phyloP scores from a whole-genome alignment of 23 tunicate species.

The Ciona savignyi region DNA sequence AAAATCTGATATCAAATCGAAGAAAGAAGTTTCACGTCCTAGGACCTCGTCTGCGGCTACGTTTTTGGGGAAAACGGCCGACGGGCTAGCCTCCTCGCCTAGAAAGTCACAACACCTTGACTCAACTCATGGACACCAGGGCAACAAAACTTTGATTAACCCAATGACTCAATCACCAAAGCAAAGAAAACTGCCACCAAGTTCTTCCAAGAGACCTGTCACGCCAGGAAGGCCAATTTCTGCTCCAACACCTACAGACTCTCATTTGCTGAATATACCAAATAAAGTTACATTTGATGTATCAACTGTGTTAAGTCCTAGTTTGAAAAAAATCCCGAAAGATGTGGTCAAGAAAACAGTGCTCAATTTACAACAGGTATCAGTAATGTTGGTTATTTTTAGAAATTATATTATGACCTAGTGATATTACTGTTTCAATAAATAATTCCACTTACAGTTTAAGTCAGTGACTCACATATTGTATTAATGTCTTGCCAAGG shows the following conservation, averaged over 20 bases:
- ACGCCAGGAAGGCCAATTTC: not conserved
- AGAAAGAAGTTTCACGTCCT: not conserved
- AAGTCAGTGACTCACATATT: too few species aligned
- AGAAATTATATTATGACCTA: too few species aligned
- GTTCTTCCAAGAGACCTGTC: not conserved
- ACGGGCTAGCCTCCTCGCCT: constrained; percentile 37
- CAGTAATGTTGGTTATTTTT: too few species aligned
- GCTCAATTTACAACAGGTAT: not conserved
- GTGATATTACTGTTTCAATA: too few species aligned
- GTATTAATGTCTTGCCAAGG: too few species aligned
- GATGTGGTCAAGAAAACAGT: not conserved
- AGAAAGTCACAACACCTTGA: constrained; percentile 11
- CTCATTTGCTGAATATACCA: not conserved
- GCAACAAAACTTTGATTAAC: not conserved
- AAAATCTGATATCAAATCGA: not conserved
- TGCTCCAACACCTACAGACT: not conserved
- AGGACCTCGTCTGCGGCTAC: constrained; percentile 50
- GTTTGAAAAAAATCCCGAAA: not conserved
- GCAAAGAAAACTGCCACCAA: not conserved
- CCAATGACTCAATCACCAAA: not conserved
- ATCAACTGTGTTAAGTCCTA: not conserved
- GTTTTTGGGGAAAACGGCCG: constrained; percentile 42
- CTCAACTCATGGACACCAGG: not conserved
- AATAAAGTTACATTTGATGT: not conserved
- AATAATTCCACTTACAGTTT: too few species aligned